phyloP scores from a whole-genome alignment of 2,113 vertebrate species.

The Pampusana beccarii region DNA sequence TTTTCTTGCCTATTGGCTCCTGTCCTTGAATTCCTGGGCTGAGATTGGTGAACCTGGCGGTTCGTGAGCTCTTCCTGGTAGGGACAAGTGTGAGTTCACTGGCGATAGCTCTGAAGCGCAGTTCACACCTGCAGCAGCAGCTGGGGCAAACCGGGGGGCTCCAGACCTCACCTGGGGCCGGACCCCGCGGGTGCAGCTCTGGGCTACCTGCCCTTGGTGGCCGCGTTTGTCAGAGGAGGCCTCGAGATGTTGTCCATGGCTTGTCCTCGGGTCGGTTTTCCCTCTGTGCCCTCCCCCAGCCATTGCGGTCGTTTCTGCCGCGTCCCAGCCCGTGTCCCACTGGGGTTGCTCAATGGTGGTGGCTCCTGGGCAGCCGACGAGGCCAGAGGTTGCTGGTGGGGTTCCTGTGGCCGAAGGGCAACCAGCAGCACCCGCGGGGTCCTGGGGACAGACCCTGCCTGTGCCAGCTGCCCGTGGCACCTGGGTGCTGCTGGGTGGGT shows the following conservation, averaged over 20 bases:
- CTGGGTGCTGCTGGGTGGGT: background rate
- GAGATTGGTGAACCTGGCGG: background rate
- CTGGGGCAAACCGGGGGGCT: background rate
- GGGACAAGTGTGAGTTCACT: background rate
- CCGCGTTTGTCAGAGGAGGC: background rate
- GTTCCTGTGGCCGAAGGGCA: fast-evolving
- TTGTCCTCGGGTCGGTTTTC: background rate
- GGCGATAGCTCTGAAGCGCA: background rate
- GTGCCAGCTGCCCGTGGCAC: no score
- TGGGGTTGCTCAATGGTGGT: constrained; percentile 17
- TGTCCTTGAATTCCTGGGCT: background rate
- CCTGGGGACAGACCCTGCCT: background rate
- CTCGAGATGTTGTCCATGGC: background rate
- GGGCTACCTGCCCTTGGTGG: background rate
- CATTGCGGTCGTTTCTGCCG: background rate
- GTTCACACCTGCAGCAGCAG: background rate
- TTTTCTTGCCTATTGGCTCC: background rate
- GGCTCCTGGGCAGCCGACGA: background rate
- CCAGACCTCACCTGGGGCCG: background rate
- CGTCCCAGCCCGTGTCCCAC: background rate
- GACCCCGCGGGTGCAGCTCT: background rate
- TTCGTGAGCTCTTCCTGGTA: background rate
- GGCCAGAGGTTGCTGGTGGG: constrained; percentile 7
- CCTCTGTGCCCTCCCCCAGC: background rate
- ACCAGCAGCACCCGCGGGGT: fast-evolving